A percentile compares a stretch with the other conserved stretches of the same genome.
These are phyloP conservation scores for Sphenodon punctatus DNA, from an alignment of 2,797 vertebrate genomes.

Conservation along the genomic window DNA sequence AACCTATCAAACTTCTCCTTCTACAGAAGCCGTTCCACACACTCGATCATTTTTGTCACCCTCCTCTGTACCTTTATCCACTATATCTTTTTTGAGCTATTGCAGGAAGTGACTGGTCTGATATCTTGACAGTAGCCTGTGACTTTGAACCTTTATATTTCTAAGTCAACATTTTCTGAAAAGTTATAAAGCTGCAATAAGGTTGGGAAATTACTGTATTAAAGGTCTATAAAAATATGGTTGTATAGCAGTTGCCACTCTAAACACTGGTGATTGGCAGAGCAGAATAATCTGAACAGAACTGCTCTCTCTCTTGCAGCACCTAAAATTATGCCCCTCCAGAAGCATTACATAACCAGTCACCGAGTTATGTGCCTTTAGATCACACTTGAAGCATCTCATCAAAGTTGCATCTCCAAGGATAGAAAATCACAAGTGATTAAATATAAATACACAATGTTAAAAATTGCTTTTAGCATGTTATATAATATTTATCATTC, in stretches of 20 bases:
- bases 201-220: neutral
- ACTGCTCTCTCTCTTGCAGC: conserved; percentile 34
- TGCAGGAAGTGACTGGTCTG: neutral
- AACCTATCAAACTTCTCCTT: too few species aligned
- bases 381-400: conserved; percentile 66
- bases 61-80: too few species aligned
- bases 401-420: conserved; percentile 70
- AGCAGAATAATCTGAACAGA: neutral
- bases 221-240: accelerated
- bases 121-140: neutral
- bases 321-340: conserved; percentile 36
- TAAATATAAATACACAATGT: conserved; percentile 70
- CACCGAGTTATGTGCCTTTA: conserved; percentile 60
- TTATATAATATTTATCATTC: conserved; percentile 68
- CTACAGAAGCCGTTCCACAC: too few species aligned
- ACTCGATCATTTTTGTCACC: too few species aligned
- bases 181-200: neutral
- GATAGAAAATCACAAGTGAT: conserved; percentile 65
- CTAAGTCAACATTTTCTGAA: neutral
- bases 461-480: conserved; percentile 67
- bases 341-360: conserved; percentile 68
- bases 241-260: neutral
- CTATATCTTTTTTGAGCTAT: too few species aligned
- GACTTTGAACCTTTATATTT: neutral
- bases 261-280: neutral